Evolutionary conservation across 2,888 invertebrate genomes (phyloP).

Genomic region (Catocala sponsa): DNA sequence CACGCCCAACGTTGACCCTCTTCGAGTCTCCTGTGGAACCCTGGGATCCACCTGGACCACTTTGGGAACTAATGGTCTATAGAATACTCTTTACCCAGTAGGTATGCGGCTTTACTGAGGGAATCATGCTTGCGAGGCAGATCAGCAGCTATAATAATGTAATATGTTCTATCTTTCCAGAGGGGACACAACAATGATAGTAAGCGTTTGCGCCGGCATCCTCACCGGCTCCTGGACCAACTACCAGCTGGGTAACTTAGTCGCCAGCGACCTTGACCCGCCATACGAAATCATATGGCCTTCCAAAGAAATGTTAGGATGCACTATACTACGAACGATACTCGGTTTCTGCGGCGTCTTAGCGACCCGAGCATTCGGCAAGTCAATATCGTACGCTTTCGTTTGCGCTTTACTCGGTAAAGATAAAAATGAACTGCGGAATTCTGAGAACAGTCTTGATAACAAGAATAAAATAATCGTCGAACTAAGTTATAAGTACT

Average conservation of each 20-base stretch:
- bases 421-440: conserved; percentile 90
- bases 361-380: conserved; percentile 90
- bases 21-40: too few species aligned
- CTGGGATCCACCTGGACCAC: too few species aligned
- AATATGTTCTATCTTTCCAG: conserved; percentile 73
- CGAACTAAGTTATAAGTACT: conserved; percentile 94
- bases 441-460: conserved; percentile 89
- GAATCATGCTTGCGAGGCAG: too few species aligned
- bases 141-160: too few species aligned
- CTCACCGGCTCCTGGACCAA: conserved; percentile 94
- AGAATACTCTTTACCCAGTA: too few species aligned
- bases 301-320: conserved; percentile 91
- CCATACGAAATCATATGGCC: conserved; percentile 95
- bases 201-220: conserved; percentile 94
- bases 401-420: conserved; percentile 91
- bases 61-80: too few species aligned
- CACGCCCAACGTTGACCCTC: too few species aligned
- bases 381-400: conserved; percentile 90
- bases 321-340: conserved; percentile 90
- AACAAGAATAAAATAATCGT: conserved; percentile 92
- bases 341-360: conserved; percentile 93
- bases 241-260: conserved; percentile 92
- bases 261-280: conserved; percentile 88
- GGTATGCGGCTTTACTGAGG: too few species aligned
- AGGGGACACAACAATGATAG: conserved; percentile 96